A percentile compares a stretch with the other conserved stretches of the same genome.
Evolutionary conservation across 2,888 invertebrate species (phyloP).

Genomic region (Zaprionus obscuricornis): DNA sequence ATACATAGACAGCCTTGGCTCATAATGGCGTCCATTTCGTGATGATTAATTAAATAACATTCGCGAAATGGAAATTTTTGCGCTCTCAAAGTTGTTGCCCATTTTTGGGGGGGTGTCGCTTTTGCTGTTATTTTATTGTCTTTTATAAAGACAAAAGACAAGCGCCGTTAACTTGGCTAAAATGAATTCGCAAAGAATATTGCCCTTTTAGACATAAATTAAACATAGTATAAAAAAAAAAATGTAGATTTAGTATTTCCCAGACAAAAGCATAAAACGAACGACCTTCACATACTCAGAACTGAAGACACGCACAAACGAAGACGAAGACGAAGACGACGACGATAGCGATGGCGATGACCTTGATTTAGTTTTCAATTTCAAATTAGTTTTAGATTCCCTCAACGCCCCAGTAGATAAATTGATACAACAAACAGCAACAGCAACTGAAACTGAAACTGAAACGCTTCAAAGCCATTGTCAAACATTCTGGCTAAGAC

Average conservation of each 20-base stretch:
- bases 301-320: conserved; percentile 9
- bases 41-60: conserved; percentile 65
- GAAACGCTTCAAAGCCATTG: conserved; percentile 26
- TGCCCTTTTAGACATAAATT: conserved; percentile 14
- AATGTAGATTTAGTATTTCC: conserved; percentile 4
- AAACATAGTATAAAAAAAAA: not conserved
- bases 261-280: conserved; percentile 10
- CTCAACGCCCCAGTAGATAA: too few species aligned
- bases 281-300: conserved; percentile 52
- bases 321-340: too few species aligned
- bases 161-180: conserved; percentile 56
- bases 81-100: conserved; percentile 20
- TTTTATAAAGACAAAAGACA: conserved; percentile 49
- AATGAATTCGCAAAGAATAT: conserved; percentile 33
- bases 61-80: conserved; percentile 47
- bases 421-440: too few species aligned
- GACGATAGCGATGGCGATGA: too few species aligned
- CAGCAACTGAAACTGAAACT: too few species aligned
- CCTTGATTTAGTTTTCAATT: conserved; percentile 44
- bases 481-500: conserved; percentile 24
- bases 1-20: conserved; percentile 45
- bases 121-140: conserved; percentile 44
- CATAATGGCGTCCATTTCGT: conserved; percentile 46
- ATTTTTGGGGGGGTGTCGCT: too few species aligned
- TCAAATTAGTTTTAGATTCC: conserved; percentile 25